These are phyloP conservation scores for Ceriagrion tenellum DNA, from an alignment of 2,888 invertebrate species.

Conservation along the genomic window DNA sequence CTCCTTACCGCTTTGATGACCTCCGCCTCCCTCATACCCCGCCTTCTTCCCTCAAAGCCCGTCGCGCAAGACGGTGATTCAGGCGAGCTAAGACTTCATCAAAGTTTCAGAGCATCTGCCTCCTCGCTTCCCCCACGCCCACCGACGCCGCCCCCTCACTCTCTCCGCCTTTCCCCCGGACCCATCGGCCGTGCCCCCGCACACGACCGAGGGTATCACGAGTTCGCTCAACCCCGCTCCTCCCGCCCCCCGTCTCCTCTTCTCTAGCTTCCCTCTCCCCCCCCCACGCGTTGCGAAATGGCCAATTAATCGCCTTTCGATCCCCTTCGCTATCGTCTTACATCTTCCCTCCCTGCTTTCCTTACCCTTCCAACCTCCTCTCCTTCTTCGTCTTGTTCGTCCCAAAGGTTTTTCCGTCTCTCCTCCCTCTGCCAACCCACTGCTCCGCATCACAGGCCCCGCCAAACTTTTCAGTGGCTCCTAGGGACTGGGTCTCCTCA, in stretches of 20 bases:
- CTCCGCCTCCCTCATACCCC: not conserved
- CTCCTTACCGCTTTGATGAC: conserved; percentile 10
- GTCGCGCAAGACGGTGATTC: conserved; percentile 58
- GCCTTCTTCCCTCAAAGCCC: conserved; percentile 48
- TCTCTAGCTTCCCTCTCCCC: not conserved
- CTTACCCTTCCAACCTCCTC: too few relatives aligned
- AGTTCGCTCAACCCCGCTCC: too few relatives aligned
- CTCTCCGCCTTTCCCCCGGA: not conserved
- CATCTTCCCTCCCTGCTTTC: not conserved
- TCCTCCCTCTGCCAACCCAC: too few relatives aligned
- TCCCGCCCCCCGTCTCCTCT: not conserved
- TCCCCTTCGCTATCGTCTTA: not conserved
- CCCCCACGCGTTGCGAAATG: not conserved
- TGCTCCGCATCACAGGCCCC: too few relatives aligned
- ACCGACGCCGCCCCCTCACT: not conserved
- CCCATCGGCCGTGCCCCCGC: not conserved
- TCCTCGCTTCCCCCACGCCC: not conserved
- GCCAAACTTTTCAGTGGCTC: too few relatives aligned
- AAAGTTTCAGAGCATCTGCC: conserved; percentile 64
- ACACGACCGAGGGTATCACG: not conserved
- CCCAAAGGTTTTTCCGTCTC: too few relatives aligned
- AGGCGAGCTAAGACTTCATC: conserved; percentile 60
- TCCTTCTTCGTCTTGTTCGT: too few relatives aligned
- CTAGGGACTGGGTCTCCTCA: too few relatives aligned
- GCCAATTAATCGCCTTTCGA: conserved; percentile 25